Conservation (phyloP, 2,888 invertebrate species). For the Autographa gamma region DNA sequence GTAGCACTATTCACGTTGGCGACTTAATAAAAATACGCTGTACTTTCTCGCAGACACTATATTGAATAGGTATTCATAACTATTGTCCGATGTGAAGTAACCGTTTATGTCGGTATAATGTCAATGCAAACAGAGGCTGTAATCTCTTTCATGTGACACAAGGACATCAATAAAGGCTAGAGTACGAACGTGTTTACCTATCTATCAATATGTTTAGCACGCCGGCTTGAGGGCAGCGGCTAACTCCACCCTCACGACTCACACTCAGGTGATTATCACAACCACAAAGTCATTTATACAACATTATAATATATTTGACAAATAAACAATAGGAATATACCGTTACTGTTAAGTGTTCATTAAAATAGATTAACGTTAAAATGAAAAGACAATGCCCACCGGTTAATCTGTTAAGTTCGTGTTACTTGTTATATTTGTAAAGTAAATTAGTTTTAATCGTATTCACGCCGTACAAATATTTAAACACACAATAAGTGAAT, state of each 20-base stretch:
- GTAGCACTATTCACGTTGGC: neutral
- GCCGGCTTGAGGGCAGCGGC: slow-evolving; percentile 30
- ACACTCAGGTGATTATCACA: slow-evolving; percentile 36
- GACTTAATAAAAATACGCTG: neutral
- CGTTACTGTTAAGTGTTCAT: slow-evolving; percentile 31
- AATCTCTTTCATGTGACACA: slow-evolving; percentile 66
- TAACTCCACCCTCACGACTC: slow-evolving; percentile 62
- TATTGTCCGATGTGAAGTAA: slow-evolving; percentile 19
- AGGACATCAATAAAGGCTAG: slow-evolving; percentile 54
- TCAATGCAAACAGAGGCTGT: slow-evolving; percentile 57
- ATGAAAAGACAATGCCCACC: slow-evolving; percentile 15
- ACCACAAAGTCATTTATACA: slow-evolving; percentile 25
- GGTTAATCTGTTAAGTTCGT: slow-evolving; percentile 32
- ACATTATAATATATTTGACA: slow-evolving; percentile 24
- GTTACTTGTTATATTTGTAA: slow-evolving; percentile 23
- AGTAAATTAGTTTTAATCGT: slow-evolving; percentile 29
- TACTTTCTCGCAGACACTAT: neutral
- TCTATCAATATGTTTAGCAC: slow-evolving; percentile 50
- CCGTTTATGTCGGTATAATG: slow-evolving; percentile 39
- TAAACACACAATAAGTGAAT: neutral
- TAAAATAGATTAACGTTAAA: slow-evolving; percentile 28
- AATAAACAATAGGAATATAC: slow-evolving; percentile 32
- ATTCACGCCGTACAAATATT: slow-evolving; percentile 1
- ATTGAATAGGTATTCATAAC: slow-evolving; percentile 24
- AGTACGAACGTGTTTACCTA: slow-evolving; percentile 53